Evolutionary conservation across 2,888 invertebrate species (phyloP).

Genomic region (Charanyca ferruginea): DNA sequence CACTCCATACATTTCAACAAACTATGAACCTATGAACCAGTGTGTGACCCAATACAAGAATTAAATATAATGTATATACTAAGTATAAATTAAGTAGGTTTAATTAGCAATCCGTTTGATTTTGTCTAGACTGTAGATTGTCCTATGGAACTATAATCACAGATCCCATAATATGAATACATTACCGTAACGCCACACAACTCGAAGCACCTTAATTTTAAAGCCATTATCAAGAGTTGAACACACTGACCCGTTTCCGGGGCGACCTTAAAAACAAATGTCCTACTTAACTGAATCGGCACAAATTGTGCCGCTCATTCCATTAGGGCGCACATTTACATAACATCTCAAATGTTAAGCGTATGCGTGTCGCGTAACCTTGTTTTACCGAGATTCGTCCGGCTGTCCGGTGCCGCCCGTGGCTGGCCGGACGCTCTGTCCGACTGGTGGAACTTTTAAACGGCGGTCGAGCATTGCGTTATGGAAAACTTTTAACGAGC

Average conservation of each 20-base stretch:
- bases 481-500: constrained; percentile 64
- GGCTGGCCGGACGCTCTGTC: constrained; percentile 34
- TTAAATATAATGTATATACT: no score
- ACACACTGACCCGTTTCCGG: constrained; percentile 44
- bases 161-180: constrained; percentile 25
- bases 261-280: constrained; percentile 50
- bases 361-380: constrained; percentile 52
- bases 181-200: constrained; percentile 34
- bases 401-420: constrained; percentile 32
- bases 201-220: constrained; percentile 54
- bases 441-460: constrained; percentile 62
- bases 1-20: no score
- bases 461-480: constrained; percentile 55
- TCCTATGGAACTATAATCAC: no score
- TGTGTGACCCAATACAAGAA: no score
- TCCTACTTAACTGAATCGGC: constrained; percentile 54
- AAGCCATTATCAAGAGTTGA: constrained; percentile 59
- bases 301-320: constrained; percentile 53
- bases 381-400: constrained; percentile 48
- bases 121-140: no score
- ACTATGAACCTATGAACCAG: no score
- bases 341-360: constrained; percentile 52
- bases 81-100: no score
- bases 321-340: constrained; percentile 60
- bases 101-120: no score